Conservation (phyloP, 2,888 invertebrate genomes). For the Stenolophus ochropezus region DNA sequence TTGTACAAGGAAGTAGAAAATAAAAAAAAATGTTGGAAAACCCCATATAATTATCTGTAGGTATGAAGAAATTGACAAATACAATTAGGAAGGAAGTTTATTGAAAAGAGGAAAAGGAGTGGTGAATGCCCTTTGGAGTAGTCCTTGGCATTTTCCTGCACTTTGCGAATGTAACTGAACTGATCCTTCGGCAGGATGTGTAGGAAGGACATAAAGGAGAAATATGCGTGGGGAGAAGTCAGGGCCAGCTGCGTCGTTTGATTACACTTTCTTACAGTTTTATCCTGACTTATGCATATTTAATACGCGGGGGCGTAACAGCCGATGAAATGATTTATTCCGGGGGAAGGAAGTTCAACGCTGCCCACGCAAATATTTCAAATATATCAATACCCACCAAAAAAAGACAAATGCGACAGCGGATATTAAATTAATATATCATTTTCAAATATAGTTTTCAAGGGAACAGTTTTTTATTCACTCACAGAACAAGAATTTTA, state of each 20-base stretch:
- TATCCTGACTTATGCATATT: slow-evolving; percentile 46
- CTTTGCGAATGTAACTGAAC: no score
- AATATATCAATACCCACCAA: neutral
- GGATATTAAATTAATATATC: neutral
- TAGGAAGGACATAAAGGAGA: slow-evolving; percentile 25
- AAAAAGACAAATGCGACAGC: neutral
- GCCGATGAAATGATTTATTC: slow-evolving; percentile 43
- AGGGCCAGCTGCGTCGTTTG: slow-evolving; percentile 21
- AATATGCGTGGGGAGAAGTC: slow-evolving; percentile 14
- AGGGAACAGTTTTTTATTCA: no score
- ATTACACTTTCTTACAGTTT: slow-evolving; percentile 41
- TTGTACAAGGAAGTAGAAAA: no score
- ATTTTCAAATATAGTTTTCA: no score
- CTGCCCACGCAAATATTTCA: neutral
- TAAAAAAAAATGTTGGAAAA: no score
- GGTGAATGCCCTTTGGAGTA: no score
- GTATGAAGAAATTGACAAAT: no score
- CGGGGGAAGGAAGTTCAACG: slow-evolving; percentile 5
- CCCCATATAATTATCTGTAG: no score
- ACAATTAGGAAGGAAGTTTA: no score
- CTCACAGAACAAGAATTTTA: no score
- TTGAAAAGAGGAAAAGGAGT: no score
- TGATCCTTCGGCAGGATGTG: neutral
- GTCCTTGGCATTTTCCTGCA: no score
- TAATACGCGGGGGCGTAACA: slow-evolving; percentile 3